Conservation (phyloP, 2,888 invertebrate species). For the Chrysolina haemoptera region DNA sequence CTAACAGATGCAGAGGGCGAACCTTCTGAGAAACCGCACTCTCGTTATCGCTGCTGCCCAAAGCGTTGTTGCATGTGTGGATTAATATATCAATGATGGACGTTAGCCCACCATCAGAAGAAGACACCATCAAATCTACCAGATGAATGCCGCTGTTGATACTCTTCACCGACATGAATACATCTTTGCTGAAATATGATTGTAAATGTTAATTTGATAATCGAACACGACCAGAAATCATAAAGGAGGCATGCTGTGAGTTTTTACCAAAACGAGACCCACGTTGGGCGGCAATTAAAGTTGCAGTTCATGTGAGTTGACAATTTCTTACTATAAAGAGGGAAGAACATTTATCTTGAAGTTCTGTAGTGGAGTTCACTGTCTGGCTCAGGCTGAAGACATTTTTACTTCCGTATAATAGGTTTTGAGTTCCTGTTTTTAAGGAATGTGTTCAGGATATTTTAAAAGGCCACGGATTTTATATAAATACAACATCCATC, state of each 20-base stretch:
- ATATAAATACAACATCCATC: too few species aligned
- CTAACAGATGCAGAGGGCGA: background rate
- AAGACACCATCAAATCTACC: slow-evolving; percentile 68
- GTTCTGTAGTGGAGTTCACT: too few species aligned
- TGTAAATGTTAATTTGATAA: slow-evolving; percentile 17
- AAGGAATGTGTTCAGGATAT: too few species aligned
- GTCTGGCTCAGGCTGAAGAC: too few species aligned
- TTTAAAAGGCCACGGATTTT: too few species aligned
- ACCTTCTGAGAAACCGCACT: slow-evolving; percentile 26
- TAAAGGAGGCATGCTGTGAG: too few species aligned
- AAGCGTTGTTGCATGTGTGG: slow-evolving; percentile 52
- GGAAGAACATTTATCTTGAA: too few species aligned
- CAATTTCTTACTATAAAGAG: too few species aligned
- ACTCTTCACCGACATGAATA: slow-evolving; percentile 61
- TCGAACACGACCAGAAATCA: background rate
- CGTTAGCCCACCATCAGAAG: slow-evolving; percentile 60
- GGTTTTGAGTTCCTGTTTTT: too few species aligned
- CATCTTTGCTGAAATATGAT: slow-evolving; percentile 52
- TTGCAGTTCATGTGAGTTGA: too few species aligned
- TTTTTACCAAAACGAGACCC: background rate
- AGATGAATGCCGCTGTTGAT: slow-evolving; percentile 58
- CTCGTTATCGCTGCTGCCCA: slow-evolving; percentile 43
- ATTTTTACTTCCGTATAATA: too few species aligned
- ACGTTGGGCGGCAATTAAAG: background rate
- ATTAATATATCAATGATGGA: slow-evolving; percentile 69